Base-by-base conservation (phyloP, 2,888 invertebrate genomes). In the Phaonia tiefii region DNA sequence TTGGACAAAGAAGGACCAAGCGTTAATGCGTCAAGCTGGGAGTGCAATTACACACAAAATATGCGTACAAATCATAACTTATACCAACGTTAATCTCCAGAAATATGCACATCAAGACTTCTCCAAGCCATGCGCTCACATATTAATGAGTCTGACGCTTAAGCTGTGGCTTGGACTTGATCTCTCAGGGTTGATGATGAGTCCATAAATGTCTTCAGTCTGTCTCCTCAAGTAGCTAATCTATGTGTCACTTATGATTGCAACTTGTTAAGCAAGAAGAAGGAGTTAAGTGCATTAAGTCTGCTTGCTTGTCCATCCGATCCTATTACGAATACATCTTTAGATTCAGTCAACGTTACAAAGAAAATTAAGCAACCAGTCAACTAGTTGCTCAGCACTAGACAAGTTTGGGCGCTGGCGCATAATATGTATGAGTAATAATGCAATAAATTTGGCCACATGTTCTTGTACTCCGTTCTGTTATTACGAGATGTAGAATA, bases 241-340 rank as follows among this genome's bases (percentile, higher is more conserved):
- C 84, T 82, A 72, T 66, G 63, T 85, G 83, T 84, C 83, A 83
- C 76, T 83, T 83, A 75, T 77, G 79, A 80, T 84, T 83, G 71
- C 77, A 76, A 71, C 71, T 78, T 70, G 46, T 51, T 71, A 22
- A 25, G 0, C 46, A 65, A 10, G 22, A 67, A 25, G 65, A 73
- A 67, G 42, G n/a, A 46, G 37, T 26, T 66, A 66, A 56, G 37
- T 56, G 49, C 26, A 46, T 37, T 26, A 66, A 75, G 46, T 63
- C 39, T 63, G 46, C 15, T 46, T 7, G 31, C 31, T 31, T 31
- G 31, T 31, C 31, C 8, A 4, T n/a, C 46, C 15, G 17, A 17
- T 20, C 7, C 42, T 8, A n/a, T n/a, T n/a, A n/a, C n/a, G n/a
- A n/a, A n/a, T n/a, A n/a, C n/a, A n/a, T n/a, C n/a, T n/a, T n/a